A percentile compares a stretch with the other conserved stretches of the same genome.
Evolutionary conservation across 2,888 invertebrate species (phyloP).

Genomic region (Euspilapteryx auroguttella): DNA sequence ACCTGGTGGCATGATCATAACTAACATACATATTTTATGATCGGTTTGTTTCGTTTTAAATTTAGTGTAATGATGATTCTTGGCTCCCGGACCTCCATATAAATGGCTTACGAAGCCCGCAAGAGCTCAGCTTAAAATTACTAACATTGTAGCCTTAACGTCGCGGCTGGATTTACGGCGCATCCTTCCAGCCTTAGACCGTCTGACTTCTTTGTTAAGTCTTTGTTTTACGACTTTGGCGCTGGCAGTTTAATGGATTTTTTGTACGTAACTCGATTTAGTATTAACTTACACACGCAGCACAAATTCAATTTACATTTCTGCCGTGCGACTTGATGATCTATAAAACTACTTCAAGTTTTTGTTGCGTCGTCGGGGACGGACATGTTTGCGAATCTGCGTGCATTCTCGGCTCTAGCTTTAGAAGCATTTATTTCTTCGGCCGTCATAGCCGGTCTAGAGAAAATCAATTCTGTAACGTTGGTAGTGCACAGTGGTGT

Average conservation of each 20-base stretch:
- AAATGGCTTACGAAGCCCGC: too few relatives aligned
- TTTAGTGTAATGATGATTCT: slow-evolving; percentile 34
- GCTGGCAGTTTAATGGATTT: slow-evolving; percentile 10
- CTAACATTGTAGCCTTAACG: slow-evolving; percentile 14
- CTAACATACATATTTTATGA: slow-evolving; percentile 44
- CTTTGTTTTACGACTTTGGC: slow-evolving; percentile 9
- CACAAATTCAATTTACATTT: slow-evolving; percentile 5
- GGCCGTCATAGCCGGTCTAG: too few relatives aligned
- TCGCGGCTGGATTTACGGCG: slow-evolving; percentile 14
- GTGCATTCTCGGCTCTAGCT: too few relatives aligned
- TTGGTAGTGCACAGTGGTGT: too few relatives aligned
- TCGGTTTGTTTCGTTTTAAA: slow-evolving; percentile 40
- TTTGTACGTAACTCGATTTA: slow-evolving; percentile 7
- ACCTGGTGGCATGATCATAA: slow-evolving; percentile 35
- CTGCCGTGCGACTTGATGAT: slow-evolving; percentile 2
- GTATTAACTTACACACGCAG: slow-evolving; percentile 1
- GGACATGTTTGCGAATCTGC: too few relatives aligned
- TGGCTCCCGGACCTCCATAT: slow-evolving; percentile 14
- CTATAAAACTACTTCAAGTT: too few relatives aligned
- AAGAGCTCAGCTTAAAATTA: too few relatives aligned
- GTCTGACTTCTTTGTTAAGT: slow-evolving; percentile 1
- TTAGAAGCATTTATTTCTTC: too few relatives aligned
- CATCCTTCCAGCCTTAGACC: not conserved
- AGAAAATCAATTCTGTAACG: too few relatives aligned
- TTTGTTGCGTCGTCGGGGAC: too few relatives aligned